phyloP scores from a whole-genome alignment of 2,113 vertebrate species.

The Paedocypris sp. region DNA sequence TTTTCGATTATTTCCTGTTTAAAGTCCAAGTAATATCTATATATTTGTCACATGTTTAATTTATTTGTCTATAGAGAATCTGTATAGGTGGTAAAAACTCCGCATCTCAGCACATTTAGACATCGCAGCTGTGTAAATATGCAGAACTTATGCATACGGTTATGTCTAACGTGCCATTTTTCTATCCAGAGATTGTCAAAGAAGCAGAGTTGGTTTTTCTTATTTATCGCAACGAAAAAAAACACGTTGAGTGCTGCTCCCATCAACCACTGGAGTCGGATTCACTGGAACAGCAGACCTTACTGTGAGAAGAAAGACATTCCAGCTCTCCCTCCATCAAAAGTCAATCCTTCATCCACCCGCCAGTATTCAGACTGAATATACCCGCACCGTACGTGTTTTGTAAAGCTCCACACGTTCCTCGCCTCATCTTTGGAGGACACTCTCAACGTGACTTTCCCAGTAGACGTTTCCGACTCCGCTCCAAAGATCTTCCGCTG shows the following conservation, averaged over 20 bases:
- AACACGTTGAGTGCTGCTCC: conserved; percentile 26
- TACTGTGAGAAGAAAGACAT: conserved; percentile 33
- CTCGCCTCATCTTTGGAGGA: not conserved
- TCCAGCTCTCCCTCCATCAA: too few species aligned
- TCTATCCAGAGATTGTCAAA: conserved; percentile 40
- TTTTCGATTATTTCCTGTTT: conserved; percentile 30
- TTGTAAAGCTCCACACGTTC: not conserved
- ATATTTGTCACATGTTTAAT: too few species aligned
- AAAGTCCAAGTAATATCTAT: conserved; percentile 50
- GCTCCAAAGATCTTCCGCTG: conserved; percentile 23
- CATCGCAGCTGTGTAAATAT: conserved; percentile 31
- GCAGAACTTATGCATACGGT: conserved; percentile 34
- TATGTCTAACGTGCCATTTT: conserved; percentile 57
- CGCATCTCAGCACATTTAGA: conserved; percentile 37
- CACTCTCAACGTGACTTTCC: too few species aligned
- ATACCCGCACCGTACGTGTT: not conserved
- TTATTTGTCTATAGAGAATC: conserved; percentile 47
- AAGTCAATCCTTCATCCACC: conserved; percentile 11
- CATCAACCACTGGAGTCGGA: conserved; percentile 1
- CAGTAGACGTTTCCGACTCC: not conserved
- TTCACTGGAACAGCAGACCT: conserved; percentile 13
- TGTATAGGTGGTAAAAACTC: conserved; percentile 24
- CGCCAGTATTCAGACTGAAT: conserved; percentile 14
- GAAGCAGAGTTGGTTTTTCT: conserved; percentile 21
- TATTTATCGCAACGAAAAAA: too few species aligned